Evolutionary conservation across 2,888 invertebrate species (phyloP), one percentile per base, ranked within the genome.

Genomic region (Ophonus ardosiacus): DNA sequence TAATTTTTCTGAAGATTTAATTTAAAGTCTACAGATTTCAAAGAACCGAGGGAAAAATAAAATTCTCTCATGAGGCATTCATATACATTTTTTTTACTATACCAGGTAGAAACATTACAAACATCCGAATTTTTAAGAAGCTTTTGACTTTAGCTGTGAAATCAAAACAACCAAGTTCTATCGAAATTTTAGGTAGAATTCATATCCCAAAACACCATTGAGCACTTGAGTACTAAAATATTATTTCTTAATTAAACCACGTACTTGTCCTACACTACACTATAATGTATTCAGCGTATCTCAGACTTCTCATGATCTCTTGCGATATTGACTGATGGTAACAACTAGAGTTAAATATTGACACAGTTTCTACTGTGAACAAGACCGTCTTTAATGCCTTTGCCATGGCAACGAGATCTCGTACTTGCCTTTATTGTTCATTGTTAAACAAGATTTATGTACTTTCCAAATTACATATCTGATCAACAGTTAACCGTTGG

Each of bases 351-450:
- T 38, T 71, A 24, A 51, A 51, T 51, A 51, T 51, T 51, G 43
- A 51, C 43, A 51, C 13, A 51, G 13, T 51, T 5, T 51, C 43
- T 51, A 10, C 43, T 51, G 43, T 51, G 10, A 51, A 51, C 43
- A 8, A 51, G 43, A 51, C 7, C 71, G 31, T 40, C 40, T 31
- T 31, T 71, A 15, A 71, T 56, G 21, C 21, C 78, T n/a, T 56
- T 51, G 17, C 7, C 31, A 74, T 40, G 38, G 40, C 31, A 18
- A 31, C 40, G 10, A 51, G 40, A 18, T 18, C 13, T 24, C 65
- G 17, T 17, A 78, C 78, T 57, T 56, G 40, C 21, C 43, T 51
- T 57, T 56, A 78, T 78, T 57, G 40, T 78, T 21, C 24, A 51
- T 57, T 18, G 43, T 24, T 13, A 51, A 17, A 51, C 51, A 51